A percentile compares a stretch with the other conserved stretches of the same genome.
Conservation (phyloP, 2,888 invertebrate species). For the Rotaria macrura region DNA sequence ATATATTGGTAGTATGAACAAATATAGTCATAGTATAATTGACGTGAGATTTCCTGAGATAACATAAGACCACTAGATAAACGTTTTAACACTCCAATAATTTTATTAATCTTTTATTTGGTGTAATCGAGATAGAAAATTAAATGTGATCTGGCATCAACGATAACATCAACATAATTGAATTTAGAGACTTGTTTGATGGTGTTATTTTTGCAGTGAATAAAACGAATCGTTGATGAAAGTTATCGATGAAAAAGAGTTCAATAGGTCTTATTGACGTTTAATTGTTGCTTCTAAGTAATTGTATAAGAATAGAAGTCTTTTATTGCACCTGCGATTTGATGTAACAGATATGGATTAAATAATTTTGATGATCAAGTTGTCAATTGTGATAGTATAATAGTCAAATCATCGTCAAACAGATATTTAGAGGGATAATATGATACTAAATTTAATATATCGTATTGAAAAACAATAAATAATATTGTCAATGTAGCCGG, state of each 20-base stretch:
- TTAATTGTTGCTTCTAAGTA: not conserved
- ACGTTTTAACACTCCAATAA: too few species aligned
- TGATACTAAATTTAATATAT: not conserved
- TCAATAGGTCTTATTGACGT: not conserved
- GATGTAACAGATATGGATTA: not conserved
- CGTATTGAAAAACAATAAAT: not conserved
- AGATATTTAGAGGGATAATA: not conserved
- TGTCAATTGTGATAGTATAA: not conserved
- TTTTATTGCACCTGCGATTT: not conserved
- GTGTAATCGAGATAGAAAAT: too few species aligned
- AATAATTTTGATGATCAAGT: not conserved
- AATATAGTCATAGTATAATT: too few species aligned
- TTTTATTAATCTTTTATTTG: too few species aligned
- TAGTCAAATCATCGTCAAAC: not conserved
- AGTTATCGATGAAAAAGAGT: not conserved
- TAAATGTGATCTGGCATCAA: not conserved
- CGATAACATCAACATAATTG: not conserved
- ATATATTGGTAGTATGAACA: too few species aligned
- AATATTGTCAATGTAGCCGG: too few species aligned
- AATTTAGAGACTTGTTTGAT: not conserved
- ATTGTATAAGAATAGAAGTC: not conserved
- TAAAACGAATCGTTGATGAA: not conserved
- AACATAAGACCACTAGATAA: too few species aligned
- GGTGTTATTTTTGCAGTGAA: not conserved
- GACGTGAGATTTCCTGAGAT: too few species aligned